Base-by-base conservation (phyloP, 2,113 vertebrate genomes). In the Equus quagga region DNA sequence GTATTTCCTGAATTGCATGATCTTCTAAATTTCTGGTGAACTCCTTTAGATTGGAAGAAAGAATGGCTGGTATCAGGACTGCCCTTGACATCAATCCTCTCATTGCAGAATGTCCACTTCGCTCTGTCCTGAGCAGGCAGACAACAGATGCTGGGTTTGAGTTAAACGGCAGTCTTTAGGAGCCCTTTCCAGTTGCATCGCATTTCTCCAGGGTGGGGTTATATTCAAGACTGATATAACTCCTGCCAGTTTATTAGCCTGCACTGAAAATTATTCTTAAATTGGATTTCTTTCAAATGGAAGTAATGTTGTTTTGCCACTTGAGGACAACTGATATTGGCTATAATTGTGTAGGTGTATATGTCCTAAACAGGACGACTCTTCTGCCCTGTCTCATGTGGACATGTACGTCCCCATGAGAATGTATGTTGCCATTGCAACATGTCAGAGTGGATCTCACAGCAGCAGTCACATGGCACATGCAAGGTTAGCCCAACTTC, bases 1-100 rank as follows among this genome's bases (percentile, higher is more conserved):
- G 78, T 75, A 87, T 83, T 97, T 94, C 46, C 58, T 51, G 73
- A 60, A 33, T 23, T 80, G 69, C 67, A 62, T 21, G 8, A 51
- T 46, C 62, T 91, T 96, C 87, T 44, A 54, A 3, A 41, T 80
- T 83, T 73, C 79, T 69, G 46, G 33, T 23, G n/a, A 85, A 84
- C 15, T 69, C 46, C 41, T 85, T 89, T 76, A 31, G 62, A 33
- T 10, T 18, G 26, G 54, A 62, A 88, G 54, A 70, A 64, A 83
- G 49, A 15, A 13, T 44, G 62, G 7, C 54, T 69, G 44, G 17
- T 28, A 0, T 51, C 5, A 44, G 33, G 36, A 69, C 6, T 56
- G 15, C 19, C 36, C 7, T 3, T 12, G 44, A 41, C 10, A 8
- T 58, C 21, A 11, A 10, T 46, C 5, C 10, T 58, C 64, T 36